Evolutionary conservation across 2,113 vertebrate species (phyloP).

Genomic region (Labeo rohita): DNA sequence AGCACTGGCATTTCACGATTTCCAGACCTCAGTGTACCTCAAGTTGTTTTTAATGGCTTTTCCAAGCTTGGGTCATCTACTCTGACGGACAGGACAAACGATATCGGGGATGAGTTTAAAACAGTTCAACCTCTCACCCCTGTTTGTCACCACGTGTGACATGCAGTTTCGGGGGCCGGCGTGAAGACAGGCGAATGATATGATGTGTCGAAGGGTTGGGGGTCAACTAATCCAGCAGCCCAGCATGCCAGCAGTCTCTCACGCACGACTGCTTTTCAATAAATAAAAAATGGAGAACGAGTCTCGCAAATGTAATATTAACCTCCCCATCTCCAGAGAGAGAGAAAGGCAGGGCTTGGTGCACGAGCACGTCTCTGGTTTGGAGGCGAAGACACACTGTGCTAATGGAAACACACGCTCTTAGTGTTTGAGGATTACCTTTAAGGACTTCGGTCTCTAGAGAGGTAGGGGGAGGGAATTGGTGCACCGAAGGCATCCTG

Average conservation of each 20-base stretch:
- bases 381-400: slow-evolving; percentile 1
- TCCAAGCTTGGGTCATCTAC: neutral
- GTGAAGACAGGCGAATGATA: slow-evolving; percentile 53
- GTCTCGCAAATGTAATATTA: slow-evolving; percentile 83
- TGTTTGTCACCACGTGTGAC: slow-evolving; percentile 63
- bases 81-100: slow-evolving; percentile 56
- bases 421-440: slow-evolving; percentile 57
- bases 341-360: slow-evolving; percentile 61
- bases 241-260: slow-evolving; percentile 73
- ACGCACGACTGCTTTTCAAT: slow-evolving; percentile 82
- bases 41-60: slow-evolving; percentile 47
- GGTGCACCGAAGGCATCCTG: slow-evolving; percentile 62
- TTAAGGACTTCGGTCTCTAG: slow-evolving; percentile 62
- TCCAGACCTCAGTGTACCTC: slow-evolving; percentile 26
- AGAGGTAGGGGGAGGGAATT: slow-evolving; percentile 42
- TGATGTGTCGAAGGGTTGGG: slow-evolving; percentile 66
- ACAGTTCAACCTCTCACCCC: slow-evolving; percentile 58
- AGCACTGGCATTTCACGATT: neutral
- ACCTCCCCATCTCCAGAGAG: slow-evolving; percentile 75
- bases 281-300: slow-evolving; percentile 86
- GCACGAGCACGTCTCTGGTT: slow-evolving; percentile 37
- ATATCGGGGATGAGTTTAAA: slow-evolving; percentile 64
- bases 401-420: slow-evolving; percentile 32
- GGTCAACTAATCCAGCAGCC: slow-evolving; percentile 81
- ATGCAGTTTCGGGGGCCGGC: slow-evolving; percentile 47